Base-by-base conservation (phyloP, 1,140 invertebrate genomes). In the Hycleus phaleratus region DNA sequence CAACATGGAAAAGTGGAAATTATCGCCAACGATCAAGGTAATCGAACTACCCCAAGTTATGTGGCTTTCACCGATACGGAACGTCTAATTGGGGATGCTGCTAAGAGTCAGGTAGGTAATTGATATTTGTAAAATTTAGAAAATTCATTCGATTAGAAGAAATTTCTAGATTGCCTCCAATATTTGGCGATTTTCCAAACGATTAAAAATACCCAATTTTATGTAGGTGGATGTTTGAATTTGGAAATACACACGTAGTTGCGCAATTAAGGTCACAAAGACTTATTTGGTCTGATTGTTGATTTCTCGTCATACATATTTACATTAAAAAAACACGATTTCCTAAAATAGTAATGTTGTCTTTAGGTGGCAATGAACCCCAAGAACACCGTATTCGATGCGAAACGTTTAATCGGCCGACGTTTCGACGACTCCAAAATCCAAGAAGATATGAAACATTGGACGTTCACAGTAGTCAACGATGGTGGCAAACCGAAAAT, bases 11-110 rank as follows among this genome's bases (percentile, higher is more conserved):
- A 95, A 77, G 94, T 91, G 3, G 89, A 93, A 73, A 91, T 93
- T 68, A 92, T 93, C 65, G 87, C 87, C 64, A 93, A 93, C 68
- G 90, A 93, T 65, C 86, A 91, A 73, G 91, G 90, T 93, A 81
- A 97, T 95, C 73, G 95, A 94, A 98, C 95, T 42, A 98, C 95
- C 53, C 95, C 95, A 52, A 93, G 89, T 63, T 97, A 96, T 81
- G 95, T 98, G 44, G 93, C 93, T 55, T 97, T 97, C 80, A 97
- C 91, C 43, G 94, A 97, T 69, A 93, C 88, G 8, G 94, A 97
- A 76, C 86, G 95, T 73, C 83, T 97, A 59, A 95, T 97, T 75
- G 94, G 94, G 47, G 94, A 97, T 82, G 93, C 93, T 59, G 94
- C 94, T 64, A 97, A 97, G 75, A 96, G 95, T 73, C 89, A 92